Evolutionary conservation across 2,888 invertebrate genomes (phyloP).

Genomic region (Diploptera punctata): DNA sequence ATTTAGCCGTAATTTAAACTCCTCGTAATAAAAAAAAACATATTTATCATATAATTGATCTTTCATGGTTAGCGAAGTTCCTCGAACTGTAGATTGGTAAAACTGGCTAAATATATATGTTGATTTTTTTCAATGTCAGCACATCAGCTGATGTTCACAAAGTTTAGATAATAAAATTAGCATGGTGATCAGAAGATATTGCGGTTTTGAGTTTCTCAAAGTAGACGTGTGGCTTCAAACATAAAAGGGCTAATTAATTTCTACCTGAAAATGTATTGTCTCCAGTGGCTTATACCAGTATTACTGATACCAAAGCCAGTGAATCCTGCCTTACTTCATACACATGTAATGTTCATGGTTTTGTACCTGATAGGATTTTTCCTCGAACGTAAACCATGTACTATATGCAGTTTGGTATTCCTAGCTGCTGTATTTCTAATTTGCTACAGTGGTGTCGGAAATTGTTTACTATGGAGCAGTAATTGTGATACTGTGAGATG

Average conservation of each 20-base stretch:
- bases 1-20: no score
- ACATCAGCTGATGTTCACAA: background rate
- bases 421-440: conserved; percentile 90
- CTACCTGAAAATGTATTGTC: conserved; percentile 83
- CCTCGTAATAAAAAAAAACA: no score
- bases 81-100: no score
- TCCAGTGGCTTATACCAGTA: conserved; percentile 97
- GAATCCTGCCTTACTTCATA: conserved; percentile 94
- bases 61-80: no score
- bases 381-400: conserved; percentile 95
- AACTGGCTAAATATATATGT: no score
- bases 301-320: conserved; percentile 96
- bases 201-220: background rate
- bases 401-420: conserved; percentile 96
- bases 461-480: conserved; percentile 90
- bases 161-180: background rate
- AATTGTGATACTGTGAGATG: conserved; percentile 69
- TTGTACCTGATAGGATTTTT: conserved; percentile 97
- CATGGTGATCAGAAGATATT: background rate
- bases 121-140: conserved; percentile 8
- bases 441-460: conserved; percentile 95
- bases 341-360: conserved; percentile 97
- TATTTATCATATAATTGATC: no score
- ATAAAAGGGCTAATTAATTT: background rate
- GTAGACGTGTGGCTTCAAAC: conserved; percentile 18